Conservation (phyloP, 1,140 invertebrate species). For the Habropoda laboriosa region DNA sequence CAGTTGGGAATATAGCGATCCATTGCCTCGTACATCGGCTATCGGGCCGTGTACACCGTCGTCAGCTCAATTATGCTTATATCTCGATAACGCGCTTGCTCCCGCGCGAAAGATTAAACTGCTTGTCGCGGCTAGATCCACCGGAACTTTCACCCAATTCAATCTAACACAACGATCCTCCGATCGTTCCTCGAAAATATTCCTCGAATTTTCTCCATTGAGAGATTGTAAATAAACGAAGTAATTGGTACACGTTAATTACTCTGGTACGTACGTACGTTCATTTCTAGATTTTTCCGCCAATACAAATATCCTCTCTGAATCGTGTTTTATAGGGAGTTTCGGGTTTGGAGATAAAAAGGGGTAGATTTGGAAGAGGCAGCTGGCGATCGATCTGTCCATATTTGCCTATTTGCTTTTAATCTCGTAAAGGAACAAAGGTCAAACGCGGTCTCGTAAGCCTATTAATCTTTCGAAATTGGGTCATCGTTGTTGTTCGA, state of each 20-base stretch:
- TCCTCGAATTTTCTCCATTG: too few species aligned
- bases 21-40: constrained; percentile 4
- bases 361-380: background rate
- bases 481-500: constrained; percentile 44
- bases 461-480: constrained; percentile 52
- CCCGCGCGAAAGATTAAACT: constrained; percentile 31
- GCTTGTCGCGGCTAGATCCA: background rate
- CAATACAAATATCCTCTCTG: too few species aligned
- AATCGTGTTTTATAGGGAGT: background rate
- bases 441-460: constrained; percentile 21
- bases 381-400: constrained; percentile 13
- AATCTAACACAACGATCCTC: too few species aligned
- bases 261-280: too few species aligned
- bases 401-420: constrained; percentile 46
- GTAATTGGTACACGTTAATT: too few species aligned
- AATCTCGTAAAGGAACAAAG: constrained; percentile 36
- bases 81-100: constrained; percentile 37
- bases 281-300: too few species aligned
- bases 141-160: constrained; percentile 1
- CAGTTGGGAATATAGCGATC: constrained; percentile 26
- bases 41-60: constrained; percentile 16
- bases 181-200: too few species aligned
- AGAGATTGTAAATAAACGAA: too few species aligned
- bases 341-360: background rate
- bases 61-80: constrained; percentile 44